phyloP scores from a whole-genome alignment of 2,113 vertebrate genomes.

The Candoia aspera region DNA sequence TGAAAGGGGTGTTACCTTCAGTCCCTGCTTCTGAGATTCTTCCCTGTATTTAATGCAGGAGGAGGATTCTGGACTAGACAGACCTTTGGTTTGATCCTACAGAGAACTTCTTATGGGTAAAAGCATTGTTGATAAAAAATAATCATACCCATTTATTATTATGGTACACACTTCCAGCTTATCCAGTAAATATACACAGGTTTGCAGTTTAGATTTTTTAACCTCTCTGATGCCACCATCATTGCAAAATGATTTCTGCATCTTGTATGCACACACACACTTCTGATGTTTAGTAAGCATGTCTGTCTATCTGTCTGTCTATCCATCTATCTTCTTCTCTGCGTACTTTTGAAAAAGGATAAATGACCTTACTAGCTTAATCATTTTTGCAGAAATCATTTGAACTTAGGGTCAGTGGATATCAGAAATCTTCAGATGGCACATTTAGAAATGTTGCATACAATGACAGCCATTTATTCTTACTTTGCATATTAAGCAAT shows the following conservation, averaged over 20 bases:
- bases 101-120: not conserved
- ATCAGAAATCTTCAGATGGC: not conserved
- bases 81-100: not conserved
- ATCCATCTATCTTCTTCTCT: not conserved
- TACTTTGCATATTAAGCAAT: not conserved
- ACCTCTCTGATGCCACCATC: not conserved
- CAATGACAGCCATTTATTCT: not conserved
- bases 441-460: not conserved
- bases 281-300: not conserved
- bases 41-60: not conserved
- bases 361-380: not conserved
- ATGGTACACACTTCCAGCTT: no score
- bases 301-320: not conserved
- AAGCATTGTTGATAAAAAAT: accelerated
- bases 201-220: not conserved
- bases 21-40: not conserved
- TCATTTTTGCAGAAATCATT: not conserved
- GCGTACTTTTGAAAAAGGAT: not conserved
- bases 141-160: not conserved
- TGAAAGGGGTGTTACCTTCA: not conserved
- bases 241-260: not conserved
- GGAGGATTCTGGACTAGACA: not conserved
- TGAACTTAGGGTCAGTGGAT: not conserved
- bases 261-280: not conserved
- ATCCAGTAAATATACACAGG: no score